These are phyloP conservation scores for Podarcis muralis DNA, from an alignment of 2,113 vertebrate genomes.

Conservation along the genomic window DNA sequence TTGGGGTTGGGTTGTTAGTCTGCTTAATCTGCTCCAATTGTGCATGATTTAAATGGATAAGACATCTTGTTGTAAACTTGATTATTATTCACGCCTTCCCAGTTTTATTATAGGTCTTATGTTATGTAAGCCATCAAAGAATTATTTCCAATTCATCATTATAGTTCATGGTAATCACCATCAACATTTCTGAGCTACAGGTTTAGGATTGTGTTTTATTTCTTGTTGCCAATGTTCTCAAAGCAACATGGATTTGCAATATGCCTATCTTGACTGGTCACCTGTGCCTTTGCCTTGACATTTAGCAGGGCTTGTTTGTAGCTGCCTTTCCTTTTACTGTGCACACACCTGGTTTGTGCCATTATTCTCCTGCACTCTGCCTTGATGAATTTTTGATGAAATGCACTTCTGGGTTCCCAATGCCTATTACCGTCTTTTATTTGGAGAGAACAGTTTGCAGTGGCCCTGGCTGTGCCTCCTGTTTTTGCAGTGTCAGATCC, in stretches of 20 bases:
- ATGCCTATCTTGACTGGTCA: neutral
- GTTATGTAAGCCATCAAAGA: neutral
- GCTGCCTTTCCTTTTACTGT: neutral
- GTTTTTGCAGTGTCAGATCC: neutral
- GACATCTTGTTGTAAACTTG: neutral
- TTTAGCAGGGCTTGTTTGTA: neutral
- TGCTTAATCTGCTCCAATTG: neutral
- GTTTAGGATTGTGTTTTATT: neutral
- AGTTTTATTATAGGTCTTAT: neutral
- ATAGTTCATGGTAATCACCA: neutral
- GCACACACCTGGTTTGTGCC: neutral
- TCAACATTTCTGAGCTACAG: neutral
- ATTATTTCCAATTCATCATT: neutral
- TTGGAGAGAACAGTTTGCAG: slow-evolving; percentile 2
- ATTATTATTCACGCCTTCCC: neutral
- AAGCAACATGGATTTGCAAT: neutral
- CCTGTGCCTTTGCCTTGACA: neutral
- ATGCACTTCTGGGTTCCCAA: neutral
- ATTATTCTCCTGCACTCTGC: slow-evolving; percentile 13
- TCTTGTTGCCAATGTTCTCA: neutral
- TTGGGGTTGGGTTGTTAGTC: neutral
- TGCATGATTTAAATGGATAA: neutral
- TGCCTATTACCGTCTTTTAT: slow-evolving; percentile 13
- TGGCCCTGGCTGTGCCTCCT: neutral
- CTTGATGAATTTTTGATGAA: slow-evolving; percentile 31